These are phyloP conservation scores for Clarias magur DNA, from an alignment of 2,113 vertebrate species.

Conservation along the genomic window DNA sequence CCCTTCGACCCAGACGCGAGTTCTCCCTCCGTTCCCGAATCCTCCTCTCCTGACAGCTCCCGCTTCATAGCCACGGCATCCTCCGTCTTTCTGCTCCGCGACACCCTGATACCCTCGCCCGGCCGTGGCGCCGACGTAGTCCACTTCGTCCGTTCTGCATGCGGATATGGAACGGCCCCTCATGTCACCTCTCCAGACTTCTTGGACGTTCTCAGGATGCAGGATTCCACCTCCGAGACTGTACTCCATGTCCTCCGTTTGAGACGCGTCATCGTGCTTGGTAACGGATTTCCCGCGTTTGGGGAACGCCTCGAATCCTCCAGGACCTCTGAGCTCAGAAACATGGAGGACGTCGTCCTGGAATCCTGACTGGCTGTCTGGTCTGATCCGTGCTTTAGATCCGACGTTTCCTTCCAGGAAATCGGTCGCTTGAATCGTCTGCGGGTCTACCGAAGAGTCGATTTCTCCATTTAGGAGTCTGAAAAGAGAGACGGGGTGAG, in stretches of 20 bases:
- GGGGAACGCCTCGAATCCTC: background rate
- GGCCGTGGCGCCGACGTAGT: background rate
- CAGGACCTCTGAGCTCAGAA: background rate
- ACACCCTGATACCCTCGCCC: background rate
- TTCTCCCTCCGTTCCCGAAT: constrained; percentile 6
- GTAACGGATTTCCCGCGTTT: constrained; percentile 14
- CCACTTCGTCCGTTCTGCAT: background rate
- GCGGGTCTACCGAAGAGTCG: constrained; percentile 29
- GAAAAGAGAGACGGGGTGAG: background rate
- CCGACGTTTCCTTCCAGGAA: background rate
- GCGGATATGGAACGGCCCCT: too few species aligned
- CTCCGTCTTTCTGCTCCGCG: background rate
- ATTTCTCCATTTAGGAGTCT: constrained; percentile 63
- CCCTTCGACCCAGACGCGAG: constrained; percentile 28
- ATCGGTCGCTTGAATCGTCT: background rate
- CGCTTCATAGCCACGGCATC: background rate
- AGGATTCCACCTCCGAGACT: background rate
- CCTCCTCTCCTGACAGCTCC: constrained; percentile 3
- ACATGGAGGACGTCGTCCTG: background rate
- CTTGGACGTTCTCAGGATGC: background rate
- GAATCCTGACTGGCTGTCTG: background rate
- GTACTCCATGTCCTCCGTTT: background rate
- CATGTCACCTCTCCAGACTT: background rate
- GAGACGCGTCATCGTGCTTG: constrained; percentile 3
- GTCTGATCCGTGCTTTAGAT: background rate